phyloP scores from a whole-genome alignment of 64 coral and sea anemone genomes.

The Dendronephthya gigantea region DNA sequence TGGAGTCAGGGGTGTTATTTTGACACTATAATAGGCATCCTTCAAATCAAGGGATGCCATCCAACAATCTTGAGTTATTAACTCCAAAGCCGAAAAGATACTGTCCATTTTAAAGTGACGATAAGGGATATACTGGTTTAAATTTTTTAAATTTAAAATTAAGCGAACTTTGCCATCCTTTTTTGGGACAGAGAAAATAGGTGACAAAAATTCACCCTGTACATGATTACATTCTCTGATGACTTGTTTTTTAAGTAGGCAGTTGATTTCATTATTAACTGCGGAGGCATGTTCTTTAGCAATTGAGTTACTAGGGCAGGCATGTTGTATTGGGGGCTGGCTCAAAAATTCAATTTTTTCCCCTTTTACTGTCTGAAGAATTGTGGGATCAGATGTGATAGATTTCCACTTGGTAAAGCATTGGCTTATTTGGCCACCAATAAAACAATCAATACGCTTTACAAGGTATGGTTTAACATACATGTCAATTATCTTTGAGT shows the following conservation, averaged over 20 bases:
- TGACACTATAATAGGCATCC: constrained; percentile 47
- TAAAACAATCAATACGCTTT: background rate
- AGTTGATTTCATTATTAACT: background rate
- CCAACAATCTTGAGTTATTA: background rate
- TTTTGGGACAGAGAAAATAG: constrained; percentile 37
- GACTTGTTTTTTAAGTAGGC: constrained; percentile 37
- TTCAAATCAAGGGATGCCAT: constrained; percentile 50
- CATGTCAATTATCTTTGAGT: background rate
- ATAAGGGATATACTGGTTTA: background rate
- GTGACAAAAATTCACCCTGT: constrained; percentile 17
- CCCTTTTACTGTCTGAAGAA: constrained; percentile 15
- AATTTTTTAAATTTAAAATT: background rate
- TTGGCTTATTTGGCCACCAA: background rate
- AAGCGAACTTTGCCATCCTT: background rate
- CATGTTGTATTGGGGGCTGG: constrained; percentile 12
- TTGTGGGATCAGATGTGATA: constrained; percentile 20
- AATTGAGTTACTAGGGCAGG: background rate
- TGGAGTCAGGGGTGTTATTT: constrained; percentile 30
- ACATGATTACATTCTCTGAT: constrained; percentile 21
- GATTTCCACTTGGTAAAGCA: background rate
- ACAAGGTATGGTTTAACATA: constrained; percentile 21
- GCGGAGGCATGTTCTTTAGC: constrained; percentile 18
- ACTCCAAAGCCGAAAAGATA: background rate
- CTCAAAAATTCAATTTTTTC: constrained; percentile 1
- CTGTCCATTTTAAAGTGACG: constrained; percentile 41